Evolutionary conservation across 1,140 invertebrate species (phyloP).

Genomic region (Stratiolaelaps scimitus): DNA sequence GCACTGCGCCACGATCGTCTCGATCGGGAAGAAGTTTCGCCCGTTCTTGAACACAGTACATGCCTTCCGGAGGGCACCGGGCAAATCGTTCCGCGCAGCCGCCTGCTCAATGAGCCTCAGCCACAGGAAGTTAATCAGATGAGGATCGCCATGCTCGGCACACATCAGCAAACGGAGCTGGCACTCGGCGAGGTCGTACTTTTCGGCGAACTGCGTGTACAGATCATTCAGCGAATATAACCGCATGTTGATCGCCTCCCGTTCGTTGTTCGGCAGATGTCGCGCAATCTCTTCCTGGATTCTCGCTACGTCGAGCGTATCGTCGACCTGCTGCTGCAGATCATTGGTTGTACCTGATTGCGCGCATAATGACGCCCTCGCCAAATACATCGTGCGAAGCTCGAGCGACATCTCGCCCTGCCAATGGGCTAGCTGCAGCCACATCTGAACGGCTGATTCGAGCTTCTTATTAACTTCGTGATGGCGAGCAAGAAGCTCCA

Average conservation of each 20-base stretch:
- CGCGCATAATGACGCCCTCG: conserved; percentile 4
- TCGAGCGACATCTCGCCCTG: conserved; percentile 1
- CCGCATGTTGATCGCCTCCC: not conserved
- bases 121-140: not conserved
- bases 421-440: not conserved
- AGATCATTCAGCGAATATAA: not conserved
- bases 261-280: not conserved
- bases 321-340: not conserved
- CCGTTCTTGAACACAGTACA: not conserved
- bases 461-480: conserved; percentile 14
- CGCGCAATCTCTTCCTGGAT: not conserved
- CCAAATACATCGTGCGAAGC: conserved; percentile 1
- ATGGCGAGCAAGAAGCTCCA: conserved; percentile 11
- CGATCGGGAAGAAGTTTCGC: conserved; percentile 2
- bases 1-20: not conserved
- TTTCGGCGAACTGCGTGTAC: conserved; percentile 1
- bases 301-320: conserved; percentile 1
- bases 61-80: conserved; percentile 3
- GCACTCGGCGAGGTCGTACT: conserved; percentile 6
- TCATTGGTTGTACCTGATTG: conserved; percentile 1
- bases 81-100: not conserved
- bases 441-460: not conserved
- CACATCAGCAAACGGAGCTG: conserved; percentile 1
- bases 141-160: not conserved
- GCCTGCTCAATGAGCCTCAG: conserved; percentile 1